Base-by-base conservation (phyloP, 1,140 invertebrate genomes). In the Drosophila bipectinata region DNA sequence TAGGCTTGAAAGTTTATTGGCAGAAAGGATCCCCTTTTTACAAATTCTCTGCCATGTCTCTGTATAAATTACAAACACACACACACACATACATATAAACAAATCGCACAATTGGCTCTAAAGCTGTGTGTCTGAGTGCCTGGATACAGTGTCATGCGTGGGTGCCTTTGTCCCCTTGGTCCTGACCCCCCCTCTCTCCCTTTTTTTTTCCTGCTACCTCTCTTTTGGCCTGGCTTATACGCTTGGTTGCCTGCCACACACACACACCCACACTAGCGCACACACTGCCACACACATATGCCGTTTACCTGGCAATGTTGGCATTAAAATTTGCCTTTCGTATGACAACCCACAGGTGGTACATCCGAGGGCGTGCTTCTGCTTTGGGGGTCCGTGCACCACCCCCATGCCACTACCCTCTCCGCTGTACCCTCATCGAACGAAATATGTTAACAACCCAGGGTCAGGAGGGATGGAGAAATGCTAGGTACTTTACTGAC, bases 271-370 rank as follows among this genome's bases (percentile, higher is more conserved):
- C 47, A 56, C 26, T 49, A 37, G 52, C 32, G 28, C 12, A 28
- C 9, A 28, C 26, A 67, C 28, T 47, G 26, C 5, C 6, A 28
- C 34, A 48, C 53, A 28, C 48, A 55, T 64, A 73, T 58, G 72
- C 59, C 62, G 61, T 44, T 64, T 69, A 80, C 73, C 63, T 81
- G 82, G 76, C 82, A 87, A 87, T 87, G 77, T 87, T 85, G 78
- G 82, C 82, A 87, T 87, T 87, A 87, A 79, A 87, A 87, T 87
- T 87, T 87, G 78, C 82, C 75, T 87, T 87, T 82, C 71, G 85
- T 79, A 66, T 62, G 69, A 64, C 74, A 85, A 73, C 68, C 66
- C 73, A 77, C 78, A 81, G 58, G 61, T 71, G 59, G 44, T 47
- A 45, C 24, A 45, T 5, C 12, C 44, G 6, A 4, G 45, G 26